These are phyloP conservation scores for Micromussa lordhowensis DNA, from an alignment of 92 coral and sea anemone genomes.

Conservation along the genomic window DNA sequence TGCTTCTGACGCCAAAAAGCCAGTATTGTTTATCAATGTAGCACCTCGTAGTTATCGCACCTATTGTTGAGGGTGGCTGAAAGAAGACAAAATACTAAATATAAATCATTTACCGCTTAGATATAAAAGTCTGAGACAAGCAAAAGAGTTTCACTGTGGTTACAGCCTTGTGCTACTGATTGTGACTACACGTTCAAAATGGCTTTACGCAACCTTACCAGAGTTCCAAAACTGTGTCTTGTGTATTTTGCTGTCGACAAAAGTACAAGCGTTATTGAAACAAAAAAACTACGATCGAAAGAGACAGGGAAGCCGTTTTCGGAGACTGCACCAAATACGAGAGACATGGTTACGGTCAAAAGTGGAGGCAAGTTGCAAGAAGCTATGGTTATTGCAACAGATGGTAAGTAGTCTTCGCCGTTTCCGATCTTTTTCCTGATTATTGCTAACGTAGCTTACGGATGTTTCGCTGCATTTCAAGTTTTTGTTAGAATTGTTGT, in stretches of 20 bases:
- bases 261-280: slow-evolving; percentile 41
- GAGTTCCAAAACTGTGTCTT: slow-evolving; percentile 57
- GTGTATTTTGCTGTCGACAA: slow-evolving; percentile 48
- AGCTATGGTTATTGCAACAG: slow-evolving; percentile 58
- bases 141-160: slow-evolving; percentile 16
- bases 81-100: slow-evolving; percentile 10
- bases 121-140: slow-evolving; percentile 22
- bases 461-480: slow-evolving; percentile 19
- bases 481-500: background rate
- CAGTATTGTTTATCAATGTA: slow-evolving; percentile 12
- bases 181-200: slow-evolving; percentile 26
- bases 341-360: slow-evolving; percentile 38
- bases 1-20: slow-evolving; percentile 7
- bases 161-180: slow-evolving; percentile 44
- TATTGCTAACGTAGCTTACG: background rate
- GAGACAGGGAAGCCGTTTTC: slow-evolving; percentile 37
- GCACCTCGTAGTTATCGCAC: slow-evolving; percentile 25
- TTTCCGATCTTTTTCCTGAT: no score
- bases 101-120: slow-evolving; percentile 5
- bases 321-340: slow-evolving; percentile 34
- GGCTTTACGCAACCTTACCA: slow-evolving; percentile 45
- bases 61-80: slow-evolving; percentile 7
- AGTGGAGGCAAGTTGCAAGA: slow-evolving; percentile 44
- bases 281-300: slow-evolving; percentile 40
- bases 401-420: slow-evolving; percentile 38